Conservation (phyloP, 2,797 vertebrate genomes). For the Ctenosaura bakeri region DNA sequence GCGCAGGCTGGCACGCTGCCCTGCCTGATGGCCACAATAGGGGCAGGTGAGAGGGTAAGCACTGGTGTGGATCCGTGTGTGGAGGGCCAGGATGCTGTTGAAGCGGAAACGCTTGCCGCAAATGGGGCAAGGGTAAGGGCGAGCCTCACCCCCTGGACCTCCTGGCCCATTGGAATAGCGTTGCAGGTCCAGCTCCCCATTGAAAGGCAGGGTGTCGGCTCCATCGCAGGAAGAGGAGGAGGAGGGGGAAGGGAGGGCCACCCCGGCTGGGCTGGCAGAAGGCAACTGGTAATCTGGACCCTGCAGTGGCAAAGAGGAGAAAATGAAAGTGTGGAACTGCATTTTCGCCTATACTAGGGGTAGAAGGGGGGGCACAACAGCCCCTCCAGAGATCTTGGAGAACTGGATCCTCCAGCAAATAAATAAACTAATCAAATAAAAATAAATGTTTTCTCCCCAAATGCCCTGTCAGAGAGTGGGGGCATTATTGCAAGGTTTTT, state of each 20-base stretch:
- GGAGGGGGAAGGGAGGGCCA: constrained; percentile 73
- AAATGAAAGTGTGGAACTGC: constrained; percentile 47
- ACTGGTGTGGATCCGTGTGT: constrained; percentile 89
- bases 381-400: too few species aligned
- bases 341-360: too few species aligned
- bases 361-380: too few species aligned
- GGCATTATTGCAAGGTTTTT: too few species aligned
- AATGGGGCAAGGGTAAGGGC: constrained; percentile 89
- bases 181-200: constrained; percentile 89
- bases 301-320: constrained; percentile 47
- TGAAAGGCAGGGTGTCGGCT: constrained; percentile 81
- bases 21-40: constrained; percentile 78
- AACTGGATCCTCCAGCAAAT: too few species aligned
- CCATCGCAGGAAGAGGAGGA: constrained; percentile 67
- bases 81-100: constrained; percentile 94
- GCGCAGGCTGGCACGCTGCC: constrained; percentile 80
- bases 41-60: constrained; percentile 76
- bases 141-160: constrained; percentile 69
- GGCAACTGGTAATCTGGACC: constrained; percentile 62
- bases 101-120: constrained; percentile 95
- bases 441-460: too few species aligned
- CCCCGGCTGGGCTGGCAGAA: constrained; percentile 58
- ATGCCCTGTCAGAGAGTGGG: too few species aligned
- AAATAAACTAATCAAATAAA: too few species aligned
- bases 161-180: constrained; percentile 85